Evolutionary conservation across 1,140 invertebrate genomes (phyloP), one percentile per base, ranked within the genome.

Genomic region (Penaeus japonicus): DNA sequence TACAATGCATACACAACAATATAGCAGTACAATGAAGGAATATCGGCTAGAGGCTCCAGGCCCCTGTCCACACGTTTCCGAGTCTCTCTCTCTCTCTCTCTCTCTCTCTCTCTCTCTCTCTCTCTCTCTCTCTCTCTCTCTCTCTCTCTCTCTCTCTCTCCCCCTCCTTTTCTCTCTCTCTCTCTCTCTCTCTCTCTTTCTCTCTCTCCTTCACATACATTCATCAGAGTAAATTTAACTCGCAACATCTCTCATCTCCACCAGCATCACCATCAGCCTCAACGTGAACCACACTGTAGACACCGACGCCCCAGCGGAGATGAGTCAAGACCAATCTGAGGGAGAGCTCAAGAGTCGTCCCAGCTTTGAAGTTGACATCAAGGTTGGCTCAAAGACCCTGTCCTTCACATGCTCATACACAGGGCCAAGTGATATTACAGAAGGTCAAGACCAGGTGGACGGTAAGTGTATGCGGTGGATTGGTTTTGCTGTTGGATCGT

Each of bases 281-380:
- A 98, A 98, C 92, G 96, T 98, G 1, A 98, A 98, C 92, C 96
- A 98, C 92, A 96, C 97, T 3, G 97, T 98, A 0, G 96, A 98
- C 92, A 94, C 96, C 22, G 96, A 96, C 54, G 92, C 94, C 15
- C 94, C 96, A 90, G 90, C 90, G 57, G 93, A 93, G 77, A 93
- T 94, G 82, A 94, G 96, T 79, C 95, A 96, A 92, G 94, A 95
- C 70, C 95, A 96, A 32, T 85, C 88, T 53, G 91, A 92, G 57
- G 91, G 88, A 27, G 94, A 95, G 2, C 96, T 98, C 95, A 95
- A 95, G 78, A 97, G 96, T 77, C 97, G 96, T 92, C 97, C 97
- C 0, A 94, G 95, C 89, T 98, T 98, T 92, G 95, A 96, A 91
- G 94, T 98, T 79, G 96, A 98, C 91, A 92, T 95, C 0, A 94